Conservation (phyloP, 2,113 vertebrate genomes). For the Lota lota region DNA sequence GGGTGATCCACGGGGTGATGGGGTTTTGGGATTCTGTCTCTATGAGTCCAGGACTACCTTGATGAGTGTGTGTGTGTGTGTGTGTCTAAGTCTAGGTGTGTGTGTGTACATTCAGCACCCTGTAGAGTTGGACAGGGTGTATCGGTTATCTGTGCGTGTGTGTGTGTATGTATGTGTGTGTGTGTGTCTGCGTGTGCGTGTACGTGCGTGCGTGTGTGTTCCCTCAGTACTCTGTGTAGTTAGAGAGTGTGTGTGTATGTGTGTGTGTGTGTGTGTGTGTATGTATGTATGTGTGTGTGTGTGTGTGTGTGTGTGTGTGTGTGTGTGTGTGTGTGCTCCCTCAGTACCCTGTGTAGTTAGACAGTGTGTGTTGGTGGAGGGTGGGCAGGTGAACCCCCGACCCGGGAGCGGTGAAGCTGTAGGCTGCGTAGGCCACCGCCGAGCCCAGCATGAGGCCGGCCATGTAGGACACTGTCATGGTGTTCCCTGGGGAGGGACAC, state of each 20-base stretch:
- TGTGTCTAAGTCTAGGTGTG: not conserved
- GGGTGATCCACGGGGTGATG: too few species aligned
- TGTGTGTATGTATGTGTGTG: conserved; percentile 7
- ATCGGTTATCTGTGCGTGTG: conserved; percentile 3
- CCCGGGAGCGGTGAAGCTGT: conserved; percentile 82
- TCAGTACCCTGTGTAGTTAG: conserved; percentile 72
- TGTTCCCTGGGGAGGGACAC: conserved; percentile 81
- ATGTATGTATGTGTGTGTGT: not conserved
- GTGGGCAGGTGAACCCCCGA: conserved; percentile 59
- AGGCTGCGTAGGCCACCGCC: conserved; percentile 88
- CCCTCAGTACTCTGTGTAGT: not conserved
- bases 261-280: conserved; percentile 9
- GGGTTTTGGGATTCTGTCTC: too few species aligned
- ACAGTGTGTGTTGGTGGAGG: conserved; percentile 51
- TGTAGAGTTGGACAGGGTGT: not conserved
- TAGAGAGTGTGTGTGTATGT: not conserved
- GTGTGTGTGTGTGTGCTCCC: not conserved
- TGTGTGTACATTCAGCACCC: not conserved
- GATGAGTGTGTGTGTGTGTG: conserved; percentile 3
- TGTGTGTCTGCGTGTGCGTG: conserved; percentile 1
- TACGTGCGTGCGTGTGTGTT: not conserved
- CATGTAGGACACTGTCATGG: conserved; percentile 99
- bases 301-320: conserved; percentile 3
- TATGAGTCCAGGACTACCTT: not conserved
- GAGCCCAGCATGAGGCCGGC: conserved; percentile 92